phyloP scores from a whole-genome alignment of 2,888 invertebrate species.

The Limenitis camilla region DNA sequence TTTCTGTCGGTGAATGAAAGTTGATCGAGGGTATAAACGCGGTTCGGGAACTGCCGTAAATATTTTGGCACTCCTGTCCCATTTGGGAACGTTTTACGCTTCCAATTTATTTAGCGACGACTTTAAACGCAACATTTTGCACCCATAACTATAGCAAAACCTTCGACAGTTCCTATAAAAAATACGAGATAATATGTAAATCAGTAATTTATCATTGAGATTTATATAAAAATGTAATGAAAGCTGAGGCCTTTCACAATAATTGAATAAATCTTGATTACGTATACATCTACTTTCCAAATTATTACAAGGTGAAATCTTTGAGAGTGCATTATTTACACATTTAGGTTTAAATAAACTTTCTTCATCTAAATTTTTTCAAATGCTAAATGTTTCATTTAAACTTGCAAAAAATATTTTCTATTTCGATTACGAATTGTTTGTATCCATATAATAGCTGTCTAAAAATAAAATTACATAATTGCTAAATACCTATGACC shows the following conservation, averaged over 20 bases:
- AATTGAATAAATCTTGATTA: neutral
- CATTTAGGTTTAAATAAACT: no score
- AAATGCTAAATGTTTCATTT: no score
- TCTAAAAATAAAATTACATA: no score
- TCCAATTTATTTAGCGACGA: slow-evolving; percentile 19
- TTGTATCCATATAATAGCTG: no score
- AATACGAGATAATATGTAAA: neutral
- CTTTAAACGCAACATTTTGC: slow-evolving; percentile 2
- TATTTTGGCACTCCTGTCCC: slow-evolving; percentile 24
- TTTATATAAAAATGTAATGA: no score
- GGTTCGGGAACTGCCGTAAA: slow-evolving; percentile 42
- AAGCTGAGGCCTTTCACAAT: neutral
- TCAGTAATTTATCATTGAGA: neutral
- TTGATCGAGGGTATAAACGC: slow-evolving; percentile 60
- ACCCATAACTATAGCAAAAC: neutral
- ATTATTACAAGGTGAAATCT: neutral
- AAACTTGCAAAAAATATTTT: no score
- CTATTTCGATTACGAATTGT: no score
- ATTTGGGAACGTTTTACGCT: slow-evolving; percentile 12
- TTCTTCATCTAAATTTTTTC: no score
- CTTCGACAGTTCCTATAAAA: neutral
- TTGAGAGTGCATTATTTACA: no score
- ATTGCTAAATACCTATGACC: neutral
- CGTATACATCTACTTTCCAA: slow-evolving; percentile 2
- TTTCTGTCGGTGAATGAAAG: slow-evolving; percentile 69